phyloP scores from a whole-genome alignment of 2,888 invertebrate genomes.

The Sminthurinus aureus region DNA sequence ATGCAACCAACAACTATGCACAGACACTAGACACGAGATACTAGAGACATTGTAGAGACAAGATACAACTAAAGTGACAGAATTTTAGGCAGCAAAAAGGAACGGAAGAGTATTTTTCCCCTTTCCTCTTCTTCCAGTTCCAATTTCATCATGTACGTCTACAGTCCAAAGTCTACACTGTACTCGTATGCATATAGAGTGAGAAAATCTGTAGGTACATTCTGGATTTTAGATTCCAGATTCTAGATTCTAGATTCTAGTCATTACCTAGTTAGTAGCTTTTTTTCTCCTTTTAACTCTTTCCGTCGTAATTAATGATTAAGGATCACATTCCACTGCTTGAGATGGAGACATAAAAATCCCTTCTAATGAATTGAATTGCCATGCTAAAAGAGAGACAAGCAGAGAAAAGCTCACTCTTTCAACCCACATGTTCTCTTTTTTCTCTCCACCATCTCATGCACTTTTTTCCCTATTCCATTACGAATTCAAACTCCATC shows the following conservation, averaged over 20 bases:
- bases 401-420: conserved; percentile 18
- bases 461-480: not conserved
- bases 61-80: conserved; percentile 15
- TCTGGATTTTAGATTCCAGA: not conserved
- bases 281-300: conserved; percentile 42
- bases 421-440: conserved; percentile 29
- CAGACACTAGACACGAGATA: not conserved
- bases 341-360: conserved; percentile 46
- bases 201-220: not conserved
- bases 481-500: not conserved
- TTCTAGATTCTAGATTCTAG: conserved; percentile 5
- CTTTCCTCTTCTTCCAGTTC: conserved; percentile 12
- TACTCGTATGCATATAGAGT: not conserved
- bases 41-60: conserved; percentile 26
- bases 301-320: conserved; percentile 47
- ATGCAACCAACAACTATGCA: no score
- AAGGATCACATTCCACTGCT: conserved; percentile 44
- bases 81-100: not conserved
- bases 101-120: conserved; percentile 8
- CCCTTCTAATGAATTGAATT: conserved; percentile 47
- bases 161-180: not conserved
- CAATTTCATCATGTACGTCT: conserved; percentile 8
- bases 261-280: conserved; percentile 36
- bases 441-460: conserved; percentile 6
- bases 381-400: conserved; percentile 33